Conservation (phyloP, 2,797 vertebrate species). For the Gallirallus australis region DNA sequence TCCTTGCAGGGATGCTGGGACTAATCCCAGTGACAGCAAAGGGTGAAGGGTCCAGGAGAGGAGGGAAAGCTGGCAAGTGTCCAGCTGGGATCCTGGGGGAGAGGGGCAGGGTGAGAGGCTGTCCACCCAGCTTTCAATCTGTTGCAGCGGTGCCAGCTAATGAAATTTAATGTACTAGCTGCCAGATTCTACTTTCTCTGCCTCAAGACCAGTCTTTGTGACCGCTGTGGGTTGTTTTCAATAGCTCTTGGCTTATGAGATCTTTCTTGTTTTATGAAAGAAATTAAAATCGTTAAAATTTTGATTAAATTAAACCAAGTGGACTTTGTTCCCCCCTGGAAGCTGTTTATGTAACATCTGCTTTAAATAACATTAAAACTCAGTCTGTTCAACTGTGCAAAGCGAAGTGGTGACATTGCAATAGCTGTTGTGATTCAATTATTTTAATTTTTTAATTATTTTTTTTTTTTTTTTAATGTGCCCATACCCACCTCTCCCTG, state of each 20-base stretch:
- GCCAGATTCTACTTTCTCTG: background rate
- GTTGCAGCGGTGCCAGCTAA: background rate
- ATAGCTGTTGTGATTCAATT: background rate
- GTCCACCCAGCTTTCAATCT: background rate
- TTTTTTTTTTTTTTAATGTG: background rate
- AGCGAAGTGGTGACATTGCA: background rate
- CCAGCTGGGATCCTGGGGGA: background rate
- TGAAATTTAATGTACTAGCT: background rate
- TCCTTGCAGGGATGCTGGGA: background rate
- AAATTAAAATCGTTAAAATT: background rate
- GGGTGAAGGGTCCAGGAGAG: background rate
- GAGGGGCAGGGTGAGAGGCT: background rate
- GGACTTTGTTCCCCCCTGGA: conserved; percentile 34
- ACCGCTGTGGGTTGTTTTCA: background rate
- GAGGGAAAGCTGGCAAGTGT: background rate
- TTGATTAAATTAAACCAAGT: background rate
- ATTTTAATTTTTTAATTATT: background rate
- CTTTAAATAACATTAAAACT: background rate
- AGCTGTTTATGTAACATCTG: conserved; percentile 16
- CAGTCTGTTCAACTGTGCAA: background rate
- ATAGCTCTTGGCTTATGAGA: background rate
- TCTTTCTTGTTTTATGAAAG: background rate
- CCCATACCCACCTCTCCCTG: accelerated
- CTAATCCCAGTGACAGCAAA: background rate
- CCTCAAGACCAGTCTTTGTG: background rate